Base-by-base conservation (phyloP, 2,888 invertebrate genomes). In the Myopa tessellatipennis region DNA sequence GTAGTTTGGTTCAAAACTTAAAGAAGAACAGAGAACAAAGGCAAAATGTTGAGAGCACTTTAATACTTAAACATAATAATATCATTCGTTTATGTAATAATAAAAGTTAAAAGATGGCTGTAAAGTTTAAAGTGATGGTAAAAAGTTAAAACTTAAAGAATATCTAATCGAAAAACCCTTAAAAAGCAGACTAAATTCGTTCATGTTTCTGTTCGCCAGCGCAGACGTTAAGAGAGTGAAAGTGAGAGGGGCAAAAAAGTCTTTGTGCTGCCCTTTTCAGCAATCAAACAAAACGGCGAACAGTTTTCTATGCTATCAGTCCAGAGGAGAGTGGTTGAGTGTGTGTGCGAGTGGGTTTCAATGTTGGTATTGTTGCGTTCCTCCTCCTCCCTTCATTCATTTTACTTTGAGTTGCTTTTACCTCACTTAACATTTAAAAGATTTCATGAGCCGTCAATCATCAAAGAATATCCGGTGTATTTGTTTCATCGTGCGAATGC, bases 401-500 rank as follows among this genome's bases (percentile, higher is more conserved):
- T 26, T 26, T 2, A 45, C 65, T 77, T 69, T 79, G 77, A 65
- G 65, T 77, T 74, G 63, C 45, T 61, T 16, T 68, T 14, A 4
- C 55, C 65, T 34, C 50, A 45, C 1, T 38, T 78, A 75, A n/a
- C 55, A 34, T 67, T 85, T 86, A 87, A 83, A 85, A 83, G 82
- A 85, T 82, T 79, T 87, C 85, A 58, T 84, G 81, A 71, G 82
- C 77, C 74, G 84, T 86, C 81, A 85, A 85, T 87, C 87, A 89
- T 89, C 89, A 89, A 85, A 89, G 89, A 86, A 88, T 88, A 80
- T 89, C 89, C 77, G 89, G 89, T 77, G 88, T 85, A 78, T 85
- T 88, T 78, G 89, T 87, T 82, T 91, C 90, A 79, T 91, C 91
- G 77, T 90, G 90, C 36, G 88, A 87, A 80, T 90, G 90, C 82